Evolutionary conservation across 1,140 invertebrate species (phyloP).

Genomic region (Drosophila equinoxialis): DNA sequence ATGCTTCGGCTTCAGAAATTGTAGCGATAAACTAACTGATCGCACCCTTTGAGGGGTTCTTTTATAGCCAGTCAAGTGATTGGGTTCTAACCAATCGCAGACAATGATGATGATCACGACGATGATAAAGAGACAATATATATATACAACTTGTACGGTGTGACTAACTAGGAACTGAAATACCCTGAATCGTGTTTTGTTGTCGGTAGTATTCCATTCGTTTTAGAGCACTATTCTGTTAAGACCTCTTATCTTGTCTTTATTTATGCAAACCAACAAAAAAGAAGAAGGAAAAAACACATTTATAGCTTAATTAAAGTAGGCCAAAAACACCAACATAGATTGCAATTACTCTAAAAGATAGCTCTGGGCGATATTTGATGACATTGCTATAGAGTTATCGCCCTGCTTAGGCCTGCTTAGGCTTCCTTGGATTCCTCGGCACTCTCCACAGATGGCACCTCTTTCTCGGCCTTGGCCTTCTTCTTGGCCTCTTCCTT

Average conservation of each 20-base stretch:
- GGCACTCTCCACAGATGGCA: conserved; percentile 46
- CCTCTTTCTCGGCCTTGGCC: conserved; percentile 57
- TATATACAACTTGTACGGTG: not conserved
- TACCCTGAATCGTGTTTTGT: too few relatives aligned
- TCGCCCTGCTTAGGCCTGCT: not conserved
- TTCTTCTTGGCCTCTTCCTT: conserved; percentile 68
- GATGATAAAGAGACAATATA: conserved; percentile 16
- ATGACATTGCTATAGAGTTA: not conserved
- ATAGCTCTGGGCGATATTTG: not conserved
- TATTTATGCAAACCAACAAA: conserved; percentile 47
- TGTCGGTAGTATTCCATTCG: not conserved
- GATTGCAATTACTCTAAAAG: not conserved
- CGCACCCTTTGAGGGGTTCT: conserved; percentile 40
- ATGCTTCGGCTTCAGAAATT: conserved; percentile 32
- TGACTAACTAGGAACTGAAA: conserved; percentile 4
- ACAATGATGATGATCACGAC: conserved; percentile 33
- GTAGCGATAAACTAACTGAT: conserved; percentile 68
- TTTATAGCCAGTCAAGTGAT: conserved; percentile 54
- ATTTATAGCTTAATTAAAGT: conserved; percentile 47
- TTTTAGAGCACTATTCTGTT: not conserved
- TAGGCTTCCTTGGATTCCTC: conserved; percentile 46
- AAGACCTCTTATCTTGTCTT: conserved; percentile 34
- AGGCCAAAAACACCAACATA: conserved; percentile 53
- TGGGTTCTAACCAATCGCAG: conserved; percentile 35
- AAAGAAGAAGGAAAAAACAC: conserved; percentile 23